These are phyloP conservation scores for Gallinago paraguaiae DNA, from an alignment of 2,113 vertebrate species.

Conservation along the genomic window DNA sequence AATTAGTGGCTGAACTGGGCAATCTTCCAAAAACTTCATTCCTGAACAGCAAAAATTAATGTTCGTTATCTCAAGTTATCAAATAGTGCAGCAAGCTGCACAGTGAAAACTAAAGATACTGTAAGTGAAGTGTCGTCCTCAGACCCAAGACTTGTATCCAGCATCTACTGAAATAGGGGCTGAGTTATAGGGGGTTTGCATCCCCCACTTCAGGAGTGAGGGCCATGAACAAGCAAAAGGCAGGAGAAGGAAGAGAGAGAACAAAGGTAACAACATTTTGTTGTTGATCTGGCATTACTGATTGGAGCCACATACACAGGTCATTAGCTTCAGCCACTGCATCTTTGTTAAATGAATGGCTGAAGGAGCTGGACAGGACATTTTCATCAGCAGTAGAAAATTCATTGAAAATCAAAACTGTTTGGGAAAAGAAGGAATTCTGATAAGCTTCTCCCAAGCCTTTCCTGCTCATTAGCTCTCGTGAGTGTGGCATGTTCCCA, in stretches of 20 bases:
- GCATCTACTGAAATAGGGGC: not conserved
- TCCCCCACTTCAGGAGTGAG: not conserved
- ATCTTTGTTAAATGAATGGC: not conserved
- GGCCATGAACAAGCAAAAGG: not conserved
- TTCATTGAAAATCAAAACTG: not conserved
- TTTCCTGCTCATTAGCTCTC: not conserved
- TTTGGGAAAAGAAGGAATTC: not conserved
- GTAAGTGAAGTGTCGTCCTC: not conserved
- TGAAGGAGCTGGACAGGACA: not conserved
- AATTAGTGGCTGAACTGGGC: slow-evolving; percentile 74
- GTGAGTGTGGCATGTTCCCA: not conserved
- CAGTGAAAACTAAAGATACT: not conserved
- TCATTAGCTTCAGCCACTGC: not conserved
- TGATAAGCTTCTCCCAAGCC: not conserved
- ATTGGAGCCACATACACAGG: not conserved
- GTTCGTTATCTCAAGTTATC: slow-evolving; percentile 8
- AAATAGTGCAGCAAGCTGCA: not conserved
- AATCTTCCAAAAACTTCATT: slow-evolving; percentile 75
- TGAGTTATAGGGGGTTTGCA: not conserved
- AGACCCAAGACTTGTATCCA: not conserved
- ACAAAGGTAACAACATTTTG: not conserved
- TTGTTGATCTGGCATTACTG: not conserved
- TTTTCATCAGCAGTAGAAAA: not conserved
- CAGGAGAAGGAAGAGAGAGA: not conserved
- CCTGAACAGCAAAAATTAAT: slow-evolving; percentile 47